Conservation (phyloP, 2,888 invertebrate species). For the Hedychridium roseum region DNA sequence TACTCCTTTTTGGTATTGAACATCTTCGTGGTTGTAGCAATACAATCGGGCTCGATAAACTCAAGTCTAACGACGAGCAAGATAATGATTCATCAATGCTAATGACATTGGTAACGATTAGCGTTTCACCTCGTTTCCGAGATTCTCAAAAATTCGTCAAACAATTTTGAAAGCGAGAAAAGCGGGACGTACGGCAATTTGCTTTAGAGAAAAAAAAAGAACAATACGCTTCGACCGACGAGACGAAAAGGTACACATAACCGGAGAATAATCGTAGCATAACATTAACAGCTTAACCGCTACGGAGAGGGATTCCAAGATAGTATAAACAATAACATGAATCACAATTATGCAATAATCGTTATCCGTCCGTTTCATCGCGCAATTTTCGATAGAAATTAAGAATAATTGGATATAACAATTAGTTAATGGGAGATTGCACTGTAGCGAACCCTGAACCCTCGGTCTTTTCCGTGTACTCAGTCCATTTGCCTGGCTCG, state of each 20-base stretch:
- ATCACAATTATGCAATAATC: slow-evolving; percentile 61
- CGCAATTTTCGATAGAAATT: slow-evolving; percentile 49
- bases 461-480: too few relatives aligned
- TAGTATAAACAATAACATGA: slow-evolving; percentile 61
- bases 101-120: slow-evolving; percentile 59
- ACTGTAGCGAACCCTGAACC: slow-evolving; percentile 47
- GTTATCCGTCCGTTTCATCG: slow-evolving; percentile 40
- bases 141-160: slow-evolving; percentile 27
- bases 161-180: slow-evolving; percentile 23
- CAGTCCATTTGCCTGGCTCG: too few relatives aligned
- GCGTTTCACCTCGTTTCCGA: slow-evolving; percentile 41
- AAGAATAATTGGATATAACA: slow-evolving; percentile 59
- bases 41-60: slow-evolving; percentile 18
- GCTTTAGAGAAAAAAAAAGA: slow-evolving; percentile 7
- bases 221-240: slow-evolving; percentile 24
- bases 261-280: slow-evolving; percentile 54
- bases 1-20: slow-evolving; percentile 25
- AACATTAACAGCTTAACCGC: slow-evolving; percentile 63
- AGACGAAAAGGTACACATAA: slow-evolving; percentile 45
- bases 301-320: slow-evolving; percentile 42
- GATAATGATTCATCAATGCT: slow-evolving; percentile 46
- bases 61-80: too few relatives aligned
- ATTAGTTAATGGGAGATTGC: slow-evolving; percentile 60
- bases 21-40: slow-evolving; percentile 13
- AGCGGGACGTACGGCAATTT: slow-evolving; percentile 10